These are phyloP conservation scores for Jordanella pulchra DNA, from an alignment of 2,797 vertebrate genomes.

Conservation along the genomic window DNA sequence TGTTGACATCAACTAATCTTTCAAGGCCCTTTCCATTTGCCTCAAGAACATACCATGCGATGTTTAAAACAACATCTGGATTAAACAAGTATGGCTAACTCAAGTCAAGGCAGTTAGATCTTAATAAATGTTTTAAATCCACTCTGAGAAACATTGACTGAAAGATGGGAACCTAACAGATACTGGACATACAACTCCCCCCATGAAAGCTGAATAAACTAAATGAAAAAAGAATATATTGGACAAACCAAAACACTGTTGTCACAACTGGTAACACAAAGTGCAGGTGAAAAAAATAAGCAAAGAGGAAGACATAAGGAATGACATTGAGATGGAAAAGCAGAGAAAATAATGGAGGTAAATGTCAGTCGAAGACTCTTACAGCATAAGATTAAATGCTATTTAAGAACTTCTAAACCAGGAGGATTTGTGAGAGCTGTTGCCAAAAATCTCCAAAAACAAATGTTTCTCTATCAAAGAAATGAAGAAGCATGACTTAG, in stretches of 20 bases:
- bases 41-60: background rate
- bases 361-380: background rate
- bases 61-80: background rate
- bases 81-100: background rate
- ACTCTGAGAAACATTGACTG: no score
- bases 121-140: no score
- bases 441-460: no score
- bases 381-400: background rate
- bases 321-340: background rate
- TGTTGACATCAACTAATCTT: background rate
- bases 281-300: background rate
- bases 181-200: no score
- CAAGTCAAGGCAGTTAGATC: no score
- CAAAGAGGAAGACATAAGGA: background rate
- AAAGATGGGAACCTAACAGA: no score
- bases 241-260: background rate
- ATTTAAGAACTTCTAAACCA: background rate
- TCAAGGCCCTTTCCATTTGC: background rate
- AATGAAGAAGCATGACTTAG: background rate
- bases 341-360: background rate
- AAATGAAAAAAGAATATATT: background rate
- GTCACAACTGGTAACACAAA: background rate
- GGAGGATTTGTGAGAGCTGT: background rate
- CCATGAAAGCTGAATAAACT: no score
- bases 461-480: no score